phyloP scores from a whole-genome alignment of 2,888 invertebrate genomes.

The Eretmocerus hayati region DNA sequence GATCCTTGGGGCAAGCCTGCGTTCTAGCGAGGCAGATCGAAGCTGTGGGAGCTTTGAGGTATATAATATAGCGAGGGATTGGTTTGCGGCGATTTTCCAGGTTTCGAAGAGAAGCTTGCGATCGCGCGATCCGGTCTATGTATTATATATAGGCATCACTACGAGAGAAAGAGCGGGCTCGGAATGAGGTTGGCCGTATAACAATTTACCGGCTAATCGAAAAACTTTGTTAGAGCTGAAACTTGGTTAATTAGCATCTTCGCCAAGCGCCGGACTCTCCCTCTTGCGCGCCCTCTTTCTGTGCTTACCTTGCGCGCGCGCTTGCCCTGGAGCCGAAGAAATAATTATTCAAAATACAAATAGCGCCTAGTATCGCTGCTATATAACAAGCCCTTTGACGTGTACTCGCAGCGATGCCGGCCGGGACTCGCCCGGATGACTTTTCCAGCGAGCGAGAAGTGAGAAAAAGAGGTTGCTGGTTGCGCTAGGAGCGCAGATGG shows the following conservation, averaged over 20 bases:
- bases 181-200: too few species aligned
- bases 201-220: constrained; percentile 45
- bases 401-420: too few species aligned
- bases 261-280: constrained; percentile 23
- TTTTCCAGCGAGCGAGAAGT: too few species aligned
- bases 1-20: too few species aligned
- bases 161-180: too few species aligned
- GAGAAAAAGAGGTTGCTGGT: too few species aligned
- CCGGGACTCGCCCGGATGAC: too few species aligned
- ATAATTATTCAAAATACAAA: constrained; percentile 39
- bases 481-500: too few species aligned
- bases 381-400: too few species aligned
- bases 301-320: constrained; percentile 34
- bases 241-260: constrained; percentile 48
- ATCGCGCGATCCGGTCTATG: not conserved
- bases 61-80: not conserved
- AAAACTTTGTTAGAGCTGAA: constrained; percentile 45
- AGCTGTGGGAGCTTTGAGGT: too few species aligned
- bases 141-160: constrained; percentile 18
- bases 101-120: constrained; percentile 1
- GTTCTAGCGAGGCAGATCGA: too few species aligned
- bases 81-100: not conserved
- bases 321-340: constrained; percentile 21
- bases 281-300: constrained; percentile 25
- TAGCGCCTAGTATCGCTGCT: constrained; percentile 18